Percentiles rank a stretch among this genome's conserved stretches.
Evolutionary conservation across 2,113 vertebrate genomes (phyloP).

Genomic region (Gopherus evgoodei): DNA sequence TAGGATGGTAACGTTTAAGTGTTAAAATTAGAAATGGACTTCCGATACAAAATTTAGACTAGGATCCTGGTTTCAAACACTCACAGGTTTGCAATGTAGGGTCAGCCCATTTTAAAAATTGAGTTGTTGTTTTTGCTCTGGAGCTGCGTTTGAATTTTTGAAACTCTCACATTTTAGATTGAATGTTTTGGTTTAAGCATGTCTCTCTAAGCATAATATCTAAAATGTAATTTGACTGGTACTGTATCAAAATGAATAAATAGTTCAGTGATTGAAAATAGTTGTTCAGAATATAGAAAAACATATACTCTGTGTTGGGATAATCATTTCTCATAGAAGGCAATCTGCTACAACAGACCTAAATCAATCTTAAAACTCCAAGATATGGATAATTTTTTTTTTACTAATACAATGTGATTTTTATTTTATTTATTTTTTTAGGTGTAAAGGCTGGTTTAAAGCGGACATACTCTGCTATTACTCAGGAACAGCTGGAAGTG

Average conservation of each 20-base stretch:
- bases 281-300: not conserved
- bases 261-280: not conserved
- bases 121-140: not conserved
- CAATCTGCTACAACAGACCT: not conserved
- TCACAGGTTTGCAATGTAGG: not conserved
- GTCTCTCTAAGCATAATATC: not conserved
- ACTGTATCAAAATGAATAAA: not conserved
- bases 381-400: not conserved
- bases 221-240: not conserved
- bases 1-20: not conserved
- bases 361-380: not conserved
- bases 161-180: not conserved
- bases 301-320: not conserved
- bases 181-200: not conserved
- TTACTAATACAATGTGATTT: not conserved
- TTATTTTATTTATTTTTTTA: slow-evolving; percentile 44
- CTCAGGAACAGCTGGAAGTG: slow-evolving; percentile 85
- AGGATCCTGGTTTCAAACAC: not conserved
- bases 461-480: slow-evolving; percentile 82
- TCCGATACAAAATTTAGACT: not conserved
- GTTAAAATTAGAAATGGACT: not conserved
- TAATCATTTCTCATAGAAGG: not conserved
- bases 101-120: not conserved
- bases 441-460: slow-evolving; percentile 89
- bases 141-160: not conserved